These are phyloP conservation scores for Noturus placidus DNA, from an alignment of 2,113 vertebrate species.

Conservation along the genomic window DNA sequence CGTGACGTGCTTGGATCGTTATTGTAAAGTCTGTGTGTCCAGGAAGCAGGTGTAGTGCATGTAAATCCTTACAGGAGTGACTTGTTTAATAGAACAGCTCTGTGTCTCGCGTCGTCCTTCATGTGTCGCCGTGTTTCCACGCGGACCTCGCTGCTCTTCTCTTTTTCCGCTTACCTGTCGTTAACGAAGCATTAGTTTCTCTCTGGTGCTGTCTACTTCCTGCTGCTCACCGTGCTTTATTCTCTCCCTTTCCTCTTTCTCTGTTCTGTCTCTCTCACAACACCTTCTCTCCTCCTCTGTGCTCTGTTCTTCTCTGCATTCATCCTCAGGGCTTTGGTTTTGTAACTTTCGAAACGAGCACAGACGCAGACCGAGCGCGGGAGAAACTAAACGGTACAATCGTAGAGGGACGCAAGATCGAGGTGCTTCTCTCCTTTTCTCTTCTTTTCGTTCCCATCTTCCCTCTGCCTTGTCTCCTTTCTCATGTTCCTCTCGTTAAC, in stretches of 20 bases:
- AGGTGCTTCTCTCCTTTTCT: constrained; percentile 81
- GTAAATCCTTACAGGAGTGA: not conserved
- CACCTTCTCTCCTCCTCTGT: constrained; percentile 6
- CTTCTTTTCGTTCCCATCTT: not conserved
- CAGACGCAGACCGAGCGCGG: constrained; percentile 95
- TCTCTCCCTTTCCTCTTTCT: not conserved
- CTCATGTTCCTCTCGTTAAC: constrained; percentile 19
- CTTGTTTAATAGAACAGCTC: not conserved
- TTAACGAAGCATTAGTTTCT: constrained; percentile 43
- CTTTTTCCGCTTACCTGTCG: not conserved
- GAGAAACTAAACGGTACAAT: constrained; percentile 99
- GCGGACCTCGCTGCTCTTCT: not conserved
- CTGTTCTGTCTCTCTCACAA: constrained; percentile 1
- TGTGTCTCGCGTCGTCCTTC: not conserved
- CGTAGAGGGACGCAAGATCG: constrained; percentile 99
- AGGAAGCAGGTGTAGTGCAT: not conserved
- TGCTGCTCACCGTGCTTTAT: not conserved
- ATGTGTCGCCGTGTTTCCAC: not conserved
- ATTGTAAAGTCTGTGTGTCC: not conserved
- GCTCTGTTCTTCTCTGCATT: constrained; percentile 53
- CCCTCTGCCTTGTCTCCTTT: constrained; percentile 54
- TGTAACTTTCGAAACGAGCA: constrained; percentile 99
- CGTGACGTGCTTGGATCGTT: not conserved
- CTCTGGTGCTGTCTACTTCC: constrained; percentile 37
- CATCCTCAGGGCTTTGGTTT: constrained; percentile 81